These are phyloP conservation scores for Elgonia sp. DNA, from an alignment of 2,888 invertebrate species.

Conservation along the genomic window DNA sequence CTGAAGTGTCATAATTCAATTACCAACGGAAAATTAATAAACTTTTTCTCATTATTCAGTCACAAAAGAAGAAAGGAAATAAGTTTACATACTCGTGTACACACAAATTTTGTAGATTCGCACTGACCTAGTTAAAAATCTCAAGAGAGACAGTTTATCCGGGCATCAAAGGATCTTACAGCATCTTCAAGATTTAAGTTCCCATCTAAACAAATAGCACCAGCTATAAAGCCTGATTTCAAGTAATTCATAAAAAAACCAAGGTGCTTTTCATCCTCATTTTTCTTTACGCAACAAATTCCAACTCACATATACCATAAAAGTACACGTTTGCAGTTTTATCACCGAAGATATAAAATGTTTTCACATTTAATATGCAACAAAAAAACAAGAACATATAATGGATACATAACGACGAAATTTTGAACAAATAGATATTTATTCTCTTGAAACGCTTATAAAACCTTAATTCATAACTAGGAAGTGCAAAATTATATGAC, in stretches of 20 bases:
- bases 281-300: conserved; percentile 22
- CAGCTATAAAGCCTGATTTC: conserved; percentile 29
- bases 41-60: not conserved
- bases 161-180: conserved; percentile 48
- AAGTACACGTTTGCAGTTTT: not conserved
- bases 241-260: conserved; percentile 41
- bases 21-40: not conserved
- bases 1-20: conserved; percentile 10
- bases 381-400: conserved; percentile 7
- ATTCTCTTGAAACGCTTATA: not conserved
- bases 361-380: conserved; percentile 13
- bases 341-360: not conserved
- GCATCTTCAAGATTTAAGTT: conserved; percentile 30
- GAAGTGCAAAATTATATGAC: conserved; percentile 7
- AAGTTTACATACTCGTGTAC: conserved; percentile 66
- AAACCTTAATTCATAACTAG: conserved; percentile 15
- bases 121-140: conserved; percentile 64
- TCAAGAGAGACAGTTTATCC: conserved; percentile 56
- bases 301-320: conserved; percentile 3
- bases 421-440: conserved; percentile 20
- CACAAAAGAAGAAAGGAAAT: conserved; percentile 23
- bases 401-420: conserved; percentile 15
- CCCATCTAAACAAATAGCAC: conserved; percentile 28
- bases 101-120: conserved; percentile 71
- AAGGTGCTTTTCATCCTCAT: not conserved